Base-by-base conservation (phyloP, 1,140 invertebrate genomes). In the Atta colombica region DNA sequence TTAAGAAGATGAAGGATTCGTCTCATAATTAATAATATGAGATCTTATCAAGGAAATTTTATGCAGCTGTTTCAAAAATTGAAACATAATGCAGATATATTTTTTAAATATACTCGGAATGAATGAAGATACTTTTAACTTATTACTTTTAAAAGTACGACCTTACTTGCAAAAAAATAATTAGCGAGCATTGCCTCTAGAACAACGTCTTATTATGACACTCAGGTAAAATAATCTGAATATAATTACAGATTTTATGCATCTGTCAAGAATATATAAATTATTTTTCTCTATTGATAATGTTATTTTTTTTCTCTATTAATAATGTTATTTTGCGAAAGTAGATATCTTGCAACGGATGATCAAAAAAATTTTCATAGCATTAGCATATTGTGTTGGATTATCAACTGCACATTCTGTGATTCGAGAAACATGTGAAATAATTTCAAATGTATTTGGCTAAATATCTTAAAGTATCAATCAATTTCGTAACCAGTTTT, bases 21-120 rank as follows among this genome's bases (percentile, higher is more conserved):
- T 3, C 3, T 14, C 3, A 51, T 25, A 25, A 25, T 51, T 51
- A 51, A 51, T 51, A 12, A 51, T 14, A 51, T 51, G 49, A 12
- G 14, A 14, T 0, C 14, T 51, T 14, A 51, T 51, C 14, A 16
- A 51, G 49, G 14, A 51, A 14, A 51, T 61, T 61, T 18, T 10
- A 45, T 25, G 10, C 25, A 63, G 7, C 25, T 63, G 10, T 28
- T 63, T 63, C 60, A 63, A 31, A 14, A 63, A 10, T 10, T 63
- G 25, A 63, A 63, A 63, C 0, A 63, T 25, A 14, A 63, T 63
- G 4, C 14, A 66, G 2, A 49, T 21, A 69, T 69, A 39, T 69
- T 69, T 18, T 69, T 69, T 18, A n/a, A 21, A 45, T 69, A 69
- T 49, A 69, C 39, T 12, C 4, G 39, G 16, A 69, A 69, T 69